A percentile compares a stretch with the other conserved stretches of the same genome.
Conservation (phyloP, 2,797 vertebrate species). For the Pyrocephalus nanus region DNA sequence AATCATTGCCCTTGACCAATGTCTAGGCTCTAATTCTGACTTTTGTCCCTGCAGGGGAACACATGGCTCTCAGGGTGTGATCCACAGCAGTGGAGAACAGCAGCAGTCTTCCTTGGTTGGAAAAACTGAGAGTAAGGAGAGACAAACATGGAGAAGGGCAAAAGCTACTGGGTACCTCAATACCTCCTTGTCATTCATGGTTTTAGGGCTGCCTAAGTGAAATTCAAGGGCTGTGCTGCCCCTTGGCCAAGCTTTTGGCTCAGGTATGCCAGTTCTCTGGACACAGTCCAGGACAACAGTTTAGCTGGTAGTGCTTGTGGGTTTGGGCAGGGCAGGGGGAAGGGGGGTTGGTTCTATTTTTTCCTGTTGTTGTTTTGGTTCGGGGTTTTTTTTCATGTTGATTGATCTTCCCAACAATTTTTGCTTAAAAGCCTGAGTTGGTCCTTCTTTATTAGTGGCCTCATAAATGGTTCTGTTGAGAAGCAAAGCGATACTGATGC, state of each 20-base stretch:
- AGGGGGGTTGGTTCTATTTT: not conserved
- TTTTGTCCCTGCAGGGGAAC: fast-evolving
- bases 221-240: not conserved
- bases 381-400: not conserved
- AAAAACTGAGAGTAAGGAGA: not conserved
- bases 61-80: not conserved
- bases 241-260: not conserved
- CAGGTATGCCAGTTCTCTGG: not conserved
- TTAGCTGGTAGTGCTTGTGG: not conserved
- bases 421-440: not conserved
- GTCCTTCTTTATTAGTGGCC: not conserved
- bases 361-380: not conserved
- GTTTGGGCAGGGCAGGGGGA: not conserved
- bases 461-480: not conserved
- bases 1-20: not conserved
- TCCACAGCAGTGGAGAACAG: not conserved
- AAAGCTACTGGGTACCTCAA: not conserved
- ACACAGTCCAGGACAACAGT: not conserved
- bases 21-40: not conserved
- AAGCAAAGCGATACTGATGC: not conserved
- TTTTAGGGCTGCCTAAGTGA: not conserved
- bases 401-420: not conserved
- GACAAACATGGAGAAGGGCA: not conserved
- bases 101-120: not conserved
- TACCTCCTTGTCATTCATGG: not conserved